These are phyloP conservation scores for Tetrax tetrax DNA, from an alignment of 2,113 vertebrate species.

Conservation along the genomic window DNA sequence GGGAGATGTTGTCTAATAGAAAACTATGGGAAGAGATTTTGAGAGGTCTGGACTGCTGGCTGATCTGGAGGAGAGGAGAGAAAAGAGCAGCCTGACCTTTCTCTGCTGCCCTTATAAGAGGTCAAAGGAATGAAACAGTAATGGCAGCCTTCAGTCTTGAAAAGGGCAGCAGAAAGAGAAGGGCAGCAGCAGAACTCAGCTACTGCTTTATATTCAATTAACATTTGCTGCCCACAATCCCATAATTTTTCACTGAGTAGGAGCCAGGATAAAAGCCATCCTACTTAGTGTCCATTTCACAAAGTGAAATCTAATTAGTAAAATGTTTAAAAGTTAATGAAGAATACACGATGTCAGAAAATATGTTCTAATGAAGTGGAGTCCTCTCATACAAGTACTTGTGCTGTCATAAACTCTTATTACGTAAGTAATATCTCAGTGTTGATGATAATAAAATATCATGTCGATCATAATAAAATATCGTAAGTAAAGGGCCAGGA, in stretches of 20 bases:
- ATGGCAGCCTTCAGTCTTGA: slow-evolving; percentile 28
- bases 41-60: not conserved
- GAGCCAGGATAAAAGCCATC: slow-evolving; percentile 49
- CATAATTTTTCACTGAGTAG: slow-evolving; percentile 51
- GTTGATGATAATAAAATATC: not conserved
- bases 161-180: slow-evolving; percentile 54
- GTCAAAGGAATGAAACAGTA: slow-evolving; percentile 51
- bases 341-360: slow-evolving; percentile 32
- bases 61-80: not conserved
- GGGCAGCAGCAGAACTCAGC: slow-evolving; percentile 2
- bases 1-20: not conserved
- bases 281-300: slow-evolving; percentile 50
- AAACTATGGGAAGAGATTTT: not conserved
- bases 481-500: not conserved
- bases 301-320: slow-evolving; percentile 63
- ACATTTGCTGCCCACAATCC: slow-evolving; percentile 45
- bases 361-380: slow-evolving; percentile 17
- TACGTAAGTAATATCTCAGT: not conserved
- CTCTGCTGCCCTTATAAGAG: slow-evolving; percentile 37
- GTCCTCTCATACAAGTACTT: not conserved
- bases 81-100: slow-evolving; percentile 59
- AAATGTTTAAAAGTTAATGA: slow-evolving; percentile 65
- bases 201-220: slow-evolving; percentile 43
- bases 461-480: not conserved
- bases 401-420: slow-evolving; percentile 26